These are phyloP conservation scores for Alcedo atthis DNA, from an alignment of 2,797 vertebrate genomes.

Conservation along the genomic window DNA sequence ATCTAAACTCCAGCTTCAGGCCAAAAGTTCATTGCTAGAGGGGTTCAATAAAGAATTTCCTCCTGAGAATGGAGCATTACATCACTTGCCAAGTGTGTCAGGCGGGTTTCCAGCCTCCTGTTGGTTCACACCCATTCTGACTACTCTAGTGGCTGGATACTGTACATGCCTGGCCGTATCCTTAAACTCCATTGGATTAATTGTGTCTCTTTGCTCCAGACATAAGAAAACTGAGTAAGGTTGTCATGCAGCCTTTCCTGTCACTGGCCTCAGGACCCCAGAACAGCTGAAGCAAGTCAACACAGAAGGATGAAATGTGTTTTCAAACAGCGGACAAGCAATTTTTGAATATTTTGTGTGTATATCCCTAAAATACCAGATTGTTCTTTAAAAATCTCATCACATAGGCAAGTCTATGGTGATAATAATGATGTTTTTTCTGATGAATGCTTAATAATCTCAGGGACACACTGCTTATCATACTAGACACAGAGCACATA, in stretches of 20 bases:
- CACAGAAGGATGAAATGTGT: neutral
- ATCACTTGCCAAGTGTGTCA: slow-evolving; percentile 63
- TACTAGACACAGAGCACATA: no score
- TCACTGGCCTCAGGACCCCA: neutral
- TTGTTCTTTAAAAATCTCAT: neutral
- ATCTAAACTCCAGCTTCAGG: slow-evolving; percentile 62
- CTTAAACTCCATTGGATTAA: neutral
- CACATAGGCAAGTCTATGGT: no score
- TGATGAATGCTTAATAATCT: no score
- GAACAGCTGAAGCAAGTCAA: neutral
- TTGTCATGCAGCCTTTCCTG: neutral
- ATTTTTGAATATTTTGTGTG: neutral
- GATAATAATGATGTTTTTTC: no score
- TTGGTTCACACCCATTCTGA: slow-evolving; percentile 32
- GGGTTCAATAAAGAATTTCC: slow-evolving; percentile 68
- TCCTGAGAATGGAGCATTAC: slow-evolving; percentile 47
- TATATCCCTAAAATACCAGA: neutral
- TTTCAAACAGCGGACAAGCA: neutral
- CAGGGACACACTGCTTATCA: no score
- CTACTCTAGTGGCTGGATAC: neutral
- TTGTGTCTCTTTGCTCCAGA: neutral
- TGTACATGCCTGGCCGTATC: neutral
- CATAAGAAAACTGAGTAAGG: neutral
- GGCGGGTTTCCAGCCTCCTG: slow-evolving; percentile 43
- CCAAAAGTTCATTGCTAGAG: slow-evolving; percentile 67